Conservation (phyloP, 2,888 invertebrate genomes). For the Stegophylla sp. region DNA sequence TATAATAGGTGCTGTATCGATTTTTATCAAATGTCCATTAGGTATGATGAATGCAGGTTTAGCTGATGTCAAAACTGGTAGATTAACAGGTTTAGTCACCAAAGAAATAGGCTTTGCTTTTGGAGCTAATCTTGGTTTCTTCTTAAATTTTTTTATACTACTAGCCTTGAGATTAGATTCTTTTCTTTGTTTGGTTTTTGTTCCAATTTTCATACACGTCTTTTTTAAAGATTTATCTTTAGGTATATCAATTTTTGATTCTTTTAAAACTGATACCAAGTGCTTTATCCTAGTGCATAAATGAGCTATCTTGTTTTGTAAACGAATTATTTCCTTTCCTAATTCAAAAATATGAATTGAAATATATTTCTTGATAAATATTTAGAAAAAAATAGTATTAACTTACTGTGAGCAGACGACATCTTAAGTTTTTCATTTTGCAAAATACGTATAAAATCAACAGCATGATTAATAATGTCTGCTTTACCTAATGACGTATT, state of each 20-base stretch:
- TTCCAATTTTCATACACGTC: constrained; percentile 7
- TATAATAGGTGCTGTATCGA: constrained; percentile 42
- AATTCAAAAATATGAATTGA: constrained; percentile 6
- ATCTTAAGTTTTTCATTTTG: constrained; percentile 62
- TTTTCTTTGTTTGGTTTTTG: constrained; percentile 32
- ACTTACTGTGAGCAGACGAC: constrained; percentile 59
- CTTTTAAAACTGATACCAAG: constrained; percentile 34
- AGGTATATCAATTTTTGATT: constrained; percentile 48
- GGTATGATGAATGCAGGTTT: constrained; percentile 52
- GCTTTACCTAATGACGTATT: constrained; percentile 62
- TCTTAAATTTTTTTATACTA: constrained; percentile 35
- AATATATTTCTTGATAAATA: not conserved
- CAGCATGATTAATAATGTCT: constrained; percentile 63
- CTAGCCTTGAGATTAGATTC: constrained; percentile 10
- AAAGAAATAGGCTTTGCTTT: constrained; percentile 26
- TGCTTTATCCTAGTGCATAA: constrained; percentile 48
- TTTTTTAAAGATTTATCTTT: constrained; percentile 43
- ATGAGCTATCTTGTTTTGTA: constrained; percentile 44
- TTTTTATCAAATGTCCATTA: constrained; percentile 53
- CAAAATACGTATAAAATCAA: constrained; percentile 62
- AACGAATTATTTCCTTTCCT: constrained; percentile 46
- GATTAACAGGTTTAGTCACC: constrained; percentile 26
- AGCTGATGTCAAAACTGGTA: constrained; percentile 36
- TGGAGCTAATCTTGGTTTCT: constrained; percentile 29
- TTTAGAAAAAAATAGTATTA: not conserved